Evolutionary conservation across 2,113 vertebrate genomes (phyloP).

Genomic region (Pungitius pungitius): DNA sequence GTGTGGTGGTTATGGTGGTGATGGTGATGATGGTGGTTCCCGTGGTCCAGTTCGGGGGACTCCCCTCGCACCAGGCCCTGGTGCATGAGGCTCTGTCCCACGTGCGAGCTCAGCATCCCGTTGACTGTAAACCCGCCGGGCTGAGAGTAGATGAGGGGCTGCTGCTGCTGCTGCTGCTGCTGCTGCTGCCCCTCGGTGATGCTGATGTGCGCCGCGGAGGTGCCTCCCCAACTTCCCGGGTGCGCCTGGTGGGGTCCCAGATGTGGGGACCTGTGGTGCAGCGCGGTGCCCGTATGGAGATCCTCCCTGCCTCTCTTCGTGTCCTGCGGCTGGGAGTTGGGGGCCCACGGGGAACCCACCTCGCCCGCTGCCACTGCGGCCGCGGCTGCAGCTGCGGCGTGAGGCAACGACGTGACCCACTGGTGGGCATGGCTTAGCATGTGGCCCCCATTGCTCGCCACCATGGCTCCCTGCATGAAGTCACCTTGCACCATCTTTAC

Average conservation of each 20-base stretch:
- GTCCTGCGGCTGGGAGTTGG: slow-evolving; percentile 86
- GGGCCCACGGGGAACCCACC: slow-evolving; percentile 88
- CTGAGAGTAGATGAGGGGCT: slow-evolving; percentile 91
- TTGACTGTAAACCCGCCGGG: slow-evolving; percentile 93
- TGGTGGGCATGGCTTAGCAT: slow-evolving; percentile 96
- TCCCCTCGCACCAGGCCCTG: slow-evolving; percentile 90
- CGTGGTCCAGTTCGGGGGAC: slow-evolving; percentile 92
- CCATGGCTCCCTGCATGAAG: slow-evolving; percentile 95
- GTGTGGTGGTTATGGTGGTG: slow-evolving; percentile 86
- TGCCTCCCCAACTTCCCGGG: slow-evolving; percentile 87
- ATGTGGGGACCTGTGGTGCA: slow-evolving; percentile 90
- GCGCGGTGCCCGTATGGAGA: slow-evolving; percentile 85
- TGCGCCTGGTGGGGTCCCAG: slow-evolving; percentile 89
- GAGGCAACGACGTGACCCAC: slow-evolving; percentile 94
- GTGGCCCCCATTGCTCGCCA: slow-evolving; percentile 92
- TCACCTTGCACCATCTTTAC: slow-evolving; percentile 95
- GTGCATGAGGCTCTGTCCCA: slow-evolving; percentile 90
- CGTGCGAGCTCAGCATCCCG: slow-evolving; percentile 92
- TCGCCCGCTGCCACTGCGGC: slow-evolving; percentile 89
- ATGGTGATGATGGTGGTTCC: slow-evolving; percentile 85
- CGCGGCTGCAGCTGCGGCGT: slow-evolving; percentile 89
- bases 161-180: slow-evolving; percentile 74
- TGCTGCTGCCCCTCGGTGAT: slow-evolving; percentile 83
- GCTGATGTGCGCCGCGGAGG: slow-evolving; percentile 88
- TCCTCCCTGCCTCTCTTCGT: slow-evolving; percentile 90